Base-by-base conservation (phyloP, 2,797 vertebrate genomes). In the Poecile montanus region DNA sequence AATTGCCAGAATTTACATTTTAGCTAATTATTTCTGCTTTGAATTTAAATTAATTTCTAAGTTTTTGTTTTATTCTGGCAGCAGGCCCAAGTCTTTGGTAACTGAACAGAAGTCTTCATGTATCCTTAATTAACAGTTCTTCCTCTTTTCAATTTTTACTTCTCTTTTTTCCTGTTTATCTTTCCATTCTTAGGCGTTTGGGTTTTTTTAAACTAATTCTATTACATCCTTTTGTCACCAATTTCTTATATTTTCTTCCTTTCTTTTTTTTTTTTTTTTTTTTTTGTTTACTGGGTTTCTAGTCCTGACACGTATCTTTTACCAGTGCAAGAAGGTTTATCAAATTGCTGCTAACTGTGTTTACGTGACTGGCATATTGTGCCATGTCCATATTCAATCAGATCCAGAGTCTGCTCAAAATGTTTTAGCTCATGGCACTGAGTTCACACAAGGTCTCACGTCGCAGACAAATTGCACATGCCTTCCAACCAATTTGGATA, bases 21-120 rank as follows among this genome's bases (percentile, higher is more conserved):
- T 82, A 56, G 62, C 80, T 93, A 95, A 85, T 89, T 94, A 50
- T 85, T 96, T 96, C 85, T 95, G 53, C 85, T 96, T 96, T 93
- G 85, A 40, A 75, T 95, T 94, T 96, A 96, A 92, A 93, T 94
- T 94, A 66, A 76, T 74, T 93, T 85, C 56, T 81, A 50, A 89
- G 51, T 15, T 45, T 79, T 72, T 72, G 8, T 80, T 95, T 94
- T 88, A 32, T 56, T 67, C 85, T 88, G 85, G 66, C 53, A 89
- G 58, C 51, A 92, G 54, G 47, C 62, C 70, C 48, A 83, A 89
- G 54, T 54, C 74, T 91, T 87, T 80, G 58, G 54, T 91, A 90
- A 91, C 62, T 78, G 70, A 58, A 77, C 57, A 72, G 8, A 71
- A 74, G 11, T 50, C 8, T 88, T 94, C 26, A 38, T 2, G 1